Percentiles rank a stretch among this genome's conserved stretches.
phyloP scores from a whole-genome alignment of 1,140 invertebrate genomes.

The Geopemphigus sp. region DNA sequence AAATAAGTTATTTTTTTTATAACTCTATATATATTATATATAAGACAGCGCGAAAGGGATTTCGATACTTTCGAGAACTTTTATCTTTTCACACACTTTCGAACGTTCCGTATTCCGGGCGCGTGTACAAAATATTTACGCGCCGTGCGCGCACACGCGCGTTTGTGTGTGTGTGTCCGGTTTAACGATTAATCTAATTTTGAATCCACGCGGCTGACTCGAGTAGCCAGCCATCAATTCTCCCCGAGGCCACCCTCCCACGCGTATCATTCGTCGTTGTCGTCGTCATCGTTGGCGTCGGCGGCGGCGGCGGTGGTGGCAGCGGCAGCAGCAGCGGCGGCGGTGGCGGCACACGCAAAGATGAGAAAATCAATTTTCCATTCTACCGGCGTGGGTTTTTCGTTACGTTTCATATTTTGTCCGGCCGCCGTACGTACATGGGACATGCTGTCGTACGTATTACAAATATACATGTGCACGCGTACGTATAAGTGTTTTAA shows the following conservation, averaged over 20 bases:
- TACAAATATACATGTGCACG: neutral
- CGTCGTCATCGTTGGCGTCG: too few relatives aligned
- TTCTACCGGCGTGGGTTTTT: neutral
- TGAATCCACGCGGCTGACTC: neutral
- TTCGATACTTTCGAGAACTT: too few relatives aligned
- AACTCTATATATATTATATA: too few relatives aligned
- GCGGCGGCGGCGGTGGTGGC: too few relatives aligned
- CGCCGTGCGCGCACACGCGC: too few relatives aligned
- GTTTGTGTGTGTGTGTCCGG: neutral
- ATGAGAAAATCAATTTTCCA: conserved; percentile 47
- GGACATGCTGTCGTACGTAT: neutral
- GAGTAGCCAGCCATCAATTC: neutral
- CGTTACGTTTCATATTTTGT: neutral
- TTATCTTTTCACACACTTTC: too few relatives aligned
- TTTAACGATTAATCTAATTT: conserved; percentile 44
- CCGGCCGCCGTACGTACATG: too few relatives aligned
- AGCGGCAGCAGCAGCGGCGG: too few relatives aligned
- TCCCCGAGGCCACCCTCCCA: neutral
- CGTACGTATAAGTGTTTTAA: neutral
- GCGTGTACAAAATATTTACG: neutral
- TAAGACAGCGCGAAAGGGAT: too few relatives aligned
- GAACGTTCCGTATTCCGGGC: neutral
- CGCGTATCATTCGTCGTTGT: neutral
- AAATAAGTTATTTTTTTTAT: too few relatives aligned
- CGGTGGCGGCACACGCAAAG: conserved; percentile 26